phyloP scores from a whole-genome alignment of 2,797 vertebrate species.

The Tapirus indicus region DNA sequence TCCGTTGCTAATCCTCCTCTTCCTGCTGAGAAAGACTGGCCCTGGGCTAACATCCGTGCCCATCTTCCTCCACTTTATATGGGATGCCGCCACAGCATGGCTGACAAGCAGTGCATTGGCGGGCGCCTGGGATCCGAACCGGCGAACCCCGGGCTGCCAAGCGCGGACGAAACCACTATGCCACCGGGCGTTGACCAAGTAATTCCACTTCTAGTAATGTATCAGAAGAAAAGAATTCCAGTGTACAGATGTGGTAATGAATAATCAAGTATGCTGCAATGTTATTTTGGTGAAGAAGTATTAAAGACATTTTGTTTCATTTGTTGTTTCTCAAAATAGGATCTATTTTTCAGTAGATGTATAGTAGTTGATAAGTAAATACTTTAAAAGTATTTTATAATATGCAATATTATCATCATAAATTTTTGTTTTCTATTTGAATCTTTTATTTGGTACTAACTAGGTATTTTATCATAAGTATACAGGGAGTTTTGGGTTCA shows the following conservation, averaged over 20 bases:
- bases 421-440: constrained; percentile 65
- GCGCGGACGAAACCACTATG: no score
- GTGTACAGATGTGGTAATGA: background rate
- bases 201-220: constrained; percentile 38
- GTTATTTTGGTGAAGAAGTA: background rate
- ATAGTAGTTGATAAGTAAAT: constrained; percentile 36
- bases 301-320: background rate
- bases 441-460: constrained; percentile 83
- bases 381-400: background rate
- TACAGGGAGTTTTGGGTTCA: constrained; percentile 80
- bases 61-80: no score
- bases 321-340: constrained; percentile 39
- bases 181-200: no score
- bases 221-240: constrained; percentile 18
- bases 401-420: background rate
- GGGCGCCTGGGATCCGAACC: no score
- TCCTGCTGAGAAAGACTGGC: no score
- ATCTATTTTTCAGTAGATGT: constrained; percentile 54
- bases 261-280: background rate
- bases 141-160: no score
- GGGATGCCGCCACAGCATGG: no score
- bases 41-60: no score
- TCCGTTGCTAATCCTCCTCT: no score
- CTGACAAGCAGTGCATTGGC: no score
- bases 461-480: constrained; percentile 84